These are phyloP conservation scores for Trichonephila clavipes DNA, from an alignment of 1,140 invertebrate genomes.

Conservation along the genomic window DNA sequence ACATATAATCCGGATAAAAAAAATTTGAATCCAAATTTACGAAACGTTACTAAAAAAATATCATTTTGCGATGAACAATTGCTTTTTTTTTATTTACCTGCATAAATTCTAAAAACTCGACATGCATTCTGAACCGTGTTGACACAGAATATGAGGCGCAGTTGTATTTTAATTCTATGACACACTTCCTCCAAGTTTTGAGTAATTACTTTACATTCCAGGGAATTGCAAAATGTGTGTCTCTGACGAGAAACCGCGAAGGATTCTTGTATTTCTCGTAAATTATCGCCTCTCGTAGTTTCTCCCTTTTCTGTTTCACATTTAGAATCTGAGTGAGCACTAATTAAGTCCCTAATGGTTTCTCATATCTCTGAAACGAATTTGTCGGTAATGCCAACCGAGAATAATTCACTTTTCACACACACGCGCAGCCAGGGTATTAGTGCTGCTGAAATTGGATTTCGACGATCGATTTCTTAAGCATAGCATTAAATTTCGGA, in stretches of 20 bases:
- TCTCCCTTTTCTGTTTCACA: background rate
- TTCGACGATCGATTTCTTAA: background rate
- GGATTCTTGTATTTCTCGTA: background rate
- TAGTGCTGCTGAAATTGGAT: background rate
- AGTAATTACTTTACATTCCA: background rate
- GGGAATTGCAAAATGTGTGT: background rate
- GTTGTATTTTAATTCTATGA: background rate
- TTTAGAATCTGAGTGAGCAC: background rate
- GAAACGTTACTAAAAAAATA: no score
- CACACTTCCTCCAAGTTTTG: background rate
- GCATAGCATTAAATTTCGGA: no score
- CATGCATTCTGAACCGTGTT: no score
- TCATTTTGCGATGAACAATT: no score
- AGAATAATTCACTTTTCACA: background rate
- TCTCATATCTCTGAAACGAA: background rate
- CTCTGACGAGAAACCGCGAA: background rate
- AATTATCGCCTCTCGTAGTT: background rate
- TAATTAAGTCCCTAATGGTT: constrained; percentile 7
- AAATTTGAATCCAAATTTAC: no score
- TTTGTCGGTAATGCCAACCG: background rate
- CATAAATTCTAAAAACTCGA: no score
- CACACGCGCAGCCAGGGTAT: background rate
- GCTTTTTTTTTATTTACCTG: no score
- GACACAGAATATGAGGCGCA: background rate
- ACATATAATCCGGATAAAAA: no score